Evolutionary conservation across 2,888 invertebrate genomes (phyloP), one percentile per base, ranked within the genome.

Genomic region (Lamellibrachia columna): DNA sequence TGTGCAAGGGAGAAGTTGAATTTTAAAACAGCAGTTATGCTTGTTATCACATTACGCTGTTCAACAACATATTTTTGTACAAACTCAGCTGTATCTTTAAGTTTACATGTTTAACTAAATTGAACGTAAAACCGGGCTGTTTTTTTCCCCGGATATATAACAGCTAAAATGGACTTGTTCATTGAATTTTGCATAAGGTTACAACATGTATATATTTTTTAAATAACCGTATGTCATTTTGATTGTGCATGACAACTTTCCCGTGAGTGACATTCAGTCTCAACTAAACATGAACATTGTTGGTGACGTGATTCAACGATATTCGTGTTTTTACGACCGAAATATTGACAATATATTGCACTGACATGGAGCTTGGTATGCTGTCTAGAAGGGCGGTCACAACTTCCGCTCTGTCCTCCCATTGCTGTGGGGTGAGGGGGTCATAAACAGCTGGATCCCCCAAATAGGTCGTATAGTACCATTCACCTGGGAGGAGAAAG

Each of bases 401-500:
- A 75, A 93, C 91, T 3, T 92, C 91, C 52, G 40, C 90, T 3
- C 93, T 90, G 90, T 93, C 91, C 22, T 58, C 7, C 92, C 92
- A 92, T 1, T 75, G 40, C 11, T 92, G 52, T 6, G 75, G 93
- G 8, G 75, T 90, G 53, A 75, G 92, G 4, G 52, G 55, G 90
- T 92, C 53, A 2, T 60, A 28, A 11, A 75, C 75, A 7, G 52
- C 53, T 1, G 90, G 90, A 60, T 93, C 90, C 7, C 93, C 93
- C 75, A 93, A 93, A 58, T 93, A 52, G 22, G 93, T 93, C 53
- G 93, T 93, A 90, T 92, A 93, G 90, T 93, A 93, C 93, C 93
- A 93, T 53, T 93, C 93, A 7, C 93, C 93, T 93, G 90, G 28
- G 22, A 75, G 22, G 4, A 75, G 22, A 75, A 75, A 11, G 75